phyloP scores from a whole-genome alignment of 2,888 invertebrate species.

The Spisula solida region DNA sequence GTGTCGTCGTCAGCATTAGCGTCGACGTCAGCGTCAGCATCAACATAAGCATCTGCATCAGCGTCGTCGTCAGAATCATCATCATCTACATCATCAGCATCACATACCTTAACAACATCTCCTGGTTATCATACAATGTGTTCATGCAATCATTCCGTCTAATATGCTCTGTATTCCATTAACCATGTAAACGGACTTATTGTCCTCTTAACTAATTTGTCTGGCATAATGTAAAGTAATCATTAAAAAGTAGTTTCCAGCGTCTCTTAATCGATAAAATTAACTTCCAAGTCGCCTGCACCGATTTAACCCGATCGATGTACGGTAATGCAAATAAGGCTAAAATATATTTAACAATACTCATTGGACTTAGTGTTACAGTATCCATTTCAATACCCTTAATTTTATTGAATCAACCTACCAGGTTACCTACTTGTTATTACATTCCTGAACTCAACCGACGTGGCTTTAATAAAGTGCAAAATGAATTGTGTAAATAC shows the following conservation, averaged over 20 bases:
- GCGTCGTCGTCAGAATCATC: neutral
- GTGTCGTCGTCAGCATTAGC: no score
- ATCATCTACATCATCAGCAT: neutral
- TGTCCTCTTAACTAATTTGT: neutral
- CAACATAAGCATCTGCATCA: neutral
- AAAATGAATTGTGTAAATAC: conserved; percentile 22
- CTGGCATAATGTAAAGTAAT: neutral
- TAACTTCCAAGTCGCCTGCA: neutral
- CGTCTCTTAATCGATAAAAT: neutral
- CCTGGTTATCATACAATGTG: neutral
- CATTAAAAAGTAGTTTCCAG: neutral
- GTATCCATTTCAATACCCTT: neutral
- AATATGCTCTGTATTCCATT: neutral
- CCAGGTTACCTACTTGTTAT: neutral
- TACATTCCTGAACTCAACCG: neutral
- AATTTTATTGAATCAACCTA: neutral
- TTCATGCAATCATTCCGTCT: no score
- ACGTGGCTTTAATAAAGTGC: neutral
- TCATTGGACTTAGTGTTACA: neutral
- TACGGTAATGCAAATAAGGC: neutral
- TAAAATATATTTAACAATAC: neutral
- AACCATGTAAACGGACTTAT: neutral
- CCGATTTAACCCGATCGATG: neutral
- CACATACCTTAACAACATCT: neutral
- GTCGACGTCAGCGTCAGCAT: neutral